Evolutionary conservation across 2,113 vertebrate genomes (phyloP).

Genomic region (Pseudorectes ferrugineus): DNA sequence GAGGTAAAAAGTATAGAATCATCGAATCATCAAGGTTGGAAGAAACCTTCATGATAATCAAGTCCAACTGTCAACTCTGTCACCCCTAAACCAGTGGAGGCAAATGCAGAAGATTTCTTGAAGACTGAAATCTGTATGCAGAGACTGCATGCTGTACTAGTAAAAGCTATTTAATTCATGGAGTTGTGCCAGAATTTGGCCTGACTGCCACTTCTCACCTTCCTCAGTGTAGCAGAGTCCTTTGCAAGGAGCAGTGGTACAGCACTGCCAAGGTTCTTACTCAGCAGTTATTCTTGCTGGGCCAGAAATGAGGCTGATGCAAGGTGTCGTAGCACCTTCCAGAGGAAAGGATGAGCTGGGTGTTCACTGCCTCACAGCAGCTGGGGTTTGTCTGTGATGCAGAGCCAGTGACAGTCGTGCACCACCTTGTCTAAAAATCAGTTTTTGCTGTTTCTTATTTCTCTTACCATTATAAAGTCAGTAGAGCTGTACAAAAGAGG

Average conservation of each 20-base stretch:
- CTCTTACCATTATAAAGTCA: not conserved
- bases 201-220: not conserved
- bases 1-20: not conserved
- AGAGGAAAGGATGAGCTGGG: not conserved
- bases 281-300: not conserved
- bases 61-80: not conserved
- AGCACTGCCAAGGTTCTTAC: not conserved
- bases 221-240: not conserved
- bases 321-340: not conserved
- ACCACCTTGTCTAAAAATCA: not conserved
- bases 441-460: not conserved
- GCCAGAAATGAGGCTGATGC: not conserved
- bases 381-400: not conserved
- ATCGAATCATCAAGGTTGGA: not conserved
- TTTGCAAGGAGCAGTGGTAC: not conserved
- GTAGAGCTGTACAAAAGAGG: not conserved
- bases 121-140: not conserved
- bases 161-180: not conserved
- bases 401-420: not conserved
- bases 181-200: not conserved
- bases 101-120: not conserved
- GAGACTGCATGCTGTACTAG: not conserved
- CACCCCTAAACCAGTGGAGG: not conserved
- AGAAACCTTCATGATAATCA: not conserved
- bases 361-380: not conserved